These are phyloP conservation scores for Chaenodraco wilsoni DNA, from an alignment of 2,797 vertebrate genomes.

Conservation along the genomic window DNA sequence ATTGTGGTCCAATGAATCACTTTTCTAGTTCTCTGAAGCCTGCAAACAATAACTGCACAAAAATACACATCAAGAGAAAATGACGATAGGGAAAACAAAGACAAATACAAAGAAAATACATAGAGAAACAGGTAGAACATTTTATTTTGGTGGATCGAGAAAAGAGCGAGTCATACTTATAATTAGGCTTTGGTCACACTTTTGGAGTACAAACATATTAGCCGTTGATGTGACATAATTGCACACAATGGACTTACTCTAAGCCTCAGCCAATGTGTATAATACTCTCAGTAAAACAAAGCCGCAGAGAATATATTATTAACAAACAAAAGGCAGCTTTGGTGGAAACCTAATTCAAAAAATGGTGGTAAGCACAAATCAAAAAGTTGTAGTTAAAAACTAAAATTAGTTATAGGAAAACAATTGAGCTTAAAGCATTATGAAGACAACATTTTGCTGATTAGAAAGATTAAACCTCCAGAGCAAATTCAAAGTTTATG, in stretches of 20 bases:
- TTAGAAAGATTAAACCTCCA: constrained; percentile 17
- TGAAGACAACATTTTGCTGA: constrained; percentile 25
- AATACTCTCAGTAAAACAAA: constrained; percentile 19
- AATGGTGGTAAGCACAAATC: neutral
- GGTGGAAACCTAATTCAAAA: constrained; percentile 4
- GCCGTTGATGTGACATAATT: constrained; percentile 39
- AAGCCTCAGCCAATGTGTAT: constrained; percentile 31
- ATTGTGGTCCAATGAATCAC: constrained; percentile 44
- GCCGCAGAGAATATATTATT: constrained; percentile 17
- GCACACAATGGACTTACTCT: constrained; percentile 39
- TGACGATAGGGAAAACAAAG: neutral
- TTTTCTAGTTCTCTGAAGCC: constrained; percentile 48
- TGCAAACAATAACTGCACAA: constrained; percentile 28
- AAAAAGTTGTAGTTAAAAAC: neutral
- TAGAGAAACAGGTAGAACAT: neutral
- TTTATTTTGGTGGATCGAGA: constrained; percentile 17
- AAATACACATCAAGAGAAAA: constrained; percentile 1
- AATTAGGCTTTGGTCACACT: constrained; percentile 44
- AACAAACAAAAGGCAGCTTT: constrained; percentile 20
- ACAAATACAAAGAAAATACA: neutral
- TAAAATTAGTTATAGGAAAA: neutral
- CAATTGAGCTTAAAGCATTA: neutral
- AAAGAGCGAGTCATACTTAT: constrained; percentile 8
- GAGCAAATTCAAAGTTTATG: constrained; percentile 5
- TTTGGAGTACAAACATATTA: constrained; percentile 35